A percentile compares a stretch with the other conserved stretches of the same genome.
phyloP scores from a whole-genome alignment of 2,113 vertebrate species.

The Nothocercus nigrocapillus region DNA sequence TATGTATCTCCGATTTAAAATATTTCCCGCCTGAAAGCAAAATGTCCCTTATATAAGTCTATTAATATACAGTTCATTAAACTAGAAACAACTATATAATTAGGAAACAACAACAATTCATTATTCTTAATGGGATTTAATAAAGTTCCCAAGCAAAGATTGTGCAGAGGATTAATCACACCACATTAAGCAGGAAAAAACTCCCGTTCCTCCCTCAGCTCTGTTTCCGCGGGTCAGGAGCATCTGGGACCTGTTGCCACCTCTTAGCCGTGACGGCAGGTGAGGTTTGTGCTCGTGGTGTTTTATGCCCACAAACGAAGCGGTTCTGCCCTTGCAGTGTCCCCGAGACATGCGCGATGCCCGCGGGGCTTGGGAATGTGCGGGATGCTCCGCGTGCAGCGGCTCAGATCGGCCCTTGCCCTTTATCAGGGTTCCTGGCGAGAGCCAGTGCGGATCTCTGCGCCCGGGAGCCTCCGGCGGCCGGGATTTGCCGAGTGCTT shows the following conservation, averaged over 20 bases:
- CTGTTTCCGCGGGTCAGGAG: not conserved
- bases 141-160: conserved; percentile 62
- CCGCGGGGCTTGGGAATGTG: too few relatives aligned
- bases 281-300: too few relatives aligned
- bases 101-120: conserved; percentile 73
- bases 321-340: too few relatives aligned
- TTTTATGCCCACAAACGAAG: too few relatives aligned
- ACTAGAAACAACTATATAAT: conserved; percentile 69
- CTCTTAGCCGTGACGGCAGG: too few relatives aligned
- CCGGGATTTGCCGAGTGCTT: conserved; percentile 34
- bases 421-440: too few relatives aligned
- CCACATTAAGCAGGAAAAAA: conserved; percentile 27
- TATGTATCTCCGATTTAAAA: not conserved
- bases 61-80: conserved; percentile 64
- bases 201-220: not conserved
- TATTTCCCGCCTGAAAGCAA: conserved; percentile 6
- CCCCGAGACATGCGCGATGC: too few relatives aligned
- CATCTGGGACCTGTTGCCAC: too few relatives aligned
- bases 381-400: too few relatives aligned
- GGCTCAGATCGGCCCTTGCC: too few relatives aligned
- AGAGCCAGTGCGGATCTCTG: too few relatives aligned
- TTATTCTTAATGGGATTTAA: conserved; percentile 72
- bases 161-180: conserved; percentile 72
- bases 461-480: not conserved
- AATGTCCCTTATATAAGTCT: conserved; percentile 8